Conservation (phyloP, 2,113 vertebrate genomes). For the Seriola rivoliana region DNA sequence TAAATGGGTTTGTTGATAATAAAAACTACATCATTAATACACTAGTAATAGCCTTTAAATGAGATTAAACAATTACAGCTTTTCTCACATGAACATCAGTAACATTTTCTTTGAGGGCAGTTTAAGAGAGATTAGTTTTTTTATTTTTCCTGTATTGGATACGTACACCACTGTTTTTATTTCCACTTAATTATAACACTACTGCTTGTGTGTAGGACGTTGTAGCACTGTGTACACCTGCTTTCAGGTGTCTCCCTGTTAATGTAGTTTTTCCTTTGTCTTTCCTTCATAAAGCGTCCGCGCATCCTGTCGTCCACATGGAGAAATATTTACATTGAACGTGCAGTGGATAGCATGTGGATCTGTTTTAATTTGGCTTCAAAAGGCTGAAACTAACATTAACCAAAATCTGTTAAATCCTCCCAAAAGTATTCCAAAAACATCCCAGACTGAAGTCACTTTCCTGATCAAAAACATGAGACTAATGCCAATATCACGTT, state of each 20-base stretch:
- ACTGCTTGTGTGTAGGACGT: not conserved
- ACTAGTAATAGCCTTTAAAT: not conserved
- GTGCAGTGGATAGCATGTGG: not conserved
- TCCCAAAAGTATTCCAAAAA: conserved; percentile 46
- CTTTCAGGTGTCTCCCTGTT: not conserved
- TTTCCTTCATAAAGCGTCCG: not conserved
- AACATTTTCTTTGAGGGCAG: not conserved
- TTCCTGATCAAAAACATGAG: conserved; percentile 60
- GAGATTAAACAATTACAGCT: no score
- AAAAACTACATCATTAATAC: not conserved
- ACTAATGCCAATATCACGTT: conserved; percentile 69
- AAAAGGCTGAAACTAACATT: conserved; percentile 8
- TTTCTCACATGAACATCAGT: not conserved
- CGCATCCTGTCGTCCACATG: not conserved
- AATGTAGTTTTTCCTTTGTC: not conserved
- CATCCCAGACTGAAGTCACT: conserved; percentile 62
- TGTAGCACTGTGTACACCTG: not conserved
- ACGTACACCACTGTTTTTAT: not conserved
- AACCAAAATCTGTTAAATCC: not conserved
- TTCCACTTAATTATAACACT: not conserved
- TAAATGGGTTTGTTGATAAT: not conserved
- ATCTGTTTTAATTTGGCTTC: conserved; percentile 8
- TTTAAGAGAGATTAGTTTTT: not conserved
- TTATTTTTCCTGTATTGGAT: not conserved
- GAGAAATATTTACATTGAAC: not conserved